Conservation (phyloP, 1,140 invertebrate species). For the Drosophila truncata region DNA sequence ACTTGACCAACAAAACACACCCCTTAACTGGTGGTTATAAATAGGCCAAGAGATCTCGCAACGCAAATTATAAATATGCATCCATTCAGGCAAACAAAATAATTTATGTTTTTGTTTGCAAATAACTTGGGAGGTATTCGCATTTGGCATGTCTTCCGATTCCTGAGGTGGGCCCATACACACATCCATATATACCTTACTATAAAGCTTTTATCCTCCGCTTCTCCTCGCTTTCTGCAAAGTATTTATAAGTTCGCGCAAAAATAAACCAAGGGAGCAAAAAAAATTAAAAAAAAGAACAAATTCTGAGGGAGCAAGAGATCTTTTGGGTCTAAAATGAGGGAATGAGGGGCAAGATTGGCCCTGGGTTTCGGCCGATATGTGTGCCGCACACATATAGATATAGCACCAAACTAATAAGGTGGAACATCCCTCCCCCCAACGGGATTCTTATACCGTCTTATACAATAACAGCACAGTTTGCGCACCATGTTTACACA, state of each 20-base stretch:
- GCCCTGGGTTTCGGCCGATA: conserved; percentile 19
- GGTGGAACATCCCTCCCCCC: conserved; percentile 18
- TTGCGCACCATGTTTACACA: conserved; percentile 68
- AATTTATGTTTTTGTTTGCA: conserved; percentile 82
- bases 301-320: conserved; percentile 1
- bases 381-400: conserved; percentile 32
- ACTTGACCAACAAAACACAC: conserved; percentile 49
- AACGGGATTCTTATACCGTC: conserved; percentile 5
- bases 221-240: conserved; percentile 20
- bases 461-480: conserved; percentile 35
- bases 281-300: conserved; percentile 8
- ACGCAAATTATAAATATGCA: conserved; percentile 61
- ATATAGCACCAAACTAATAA: conserved; percentile 26
- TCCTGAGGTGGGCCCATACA: conserved; percentile 38
- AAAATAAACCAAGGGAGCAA: conserved; percentile 66
- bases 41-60: conserved; percentile 25
- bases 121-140: conserved; percentile 74
- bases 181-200: background rate
- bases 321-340: conserved; percentile 3
- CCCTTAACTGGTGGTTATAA: conserved; percentile 27
- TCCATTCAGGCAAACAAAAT: conserved; percentile 56
- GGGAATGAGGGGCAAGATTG: conserved; percentile 5
- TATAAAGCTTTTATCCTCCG: conserved; percentile 35
- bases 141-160: conserved; percentile 61
- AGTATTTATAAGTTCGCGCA: conserved; percentile 68